Percentiles rank a stretch among this genome's conserved stretches.
Evolutionary conservation across 1,140 invertebrate species (phyloP).

Genomic region (Drosophila pectinifera): DNA sequence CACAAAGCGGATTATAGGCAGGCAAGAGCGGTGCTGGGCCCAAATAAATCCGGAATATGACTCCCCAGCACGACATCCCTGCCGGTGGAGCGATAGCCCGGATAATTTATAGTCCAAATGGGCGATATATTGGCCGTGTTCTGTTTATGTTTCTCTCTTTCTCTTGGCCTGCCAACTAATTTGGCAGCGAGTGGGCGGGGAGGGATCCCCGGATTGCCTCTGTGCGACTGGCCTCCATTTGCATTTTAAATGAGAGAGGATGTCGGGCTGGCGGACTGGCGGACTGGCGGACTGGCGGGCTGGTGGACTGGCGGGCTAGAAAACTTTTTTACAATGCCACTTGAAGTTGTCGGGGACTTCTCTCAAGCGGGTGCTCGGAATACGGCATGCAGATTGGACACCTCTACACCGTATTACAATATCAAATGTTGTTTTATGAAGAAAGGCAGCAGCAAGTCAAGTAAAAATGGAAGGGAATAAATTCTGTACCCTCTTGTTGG

Average conservation of each 20-base stretch:
- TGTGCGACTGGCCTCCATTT: conserved; percentile 53
- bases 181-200: conserved; percentile 32
- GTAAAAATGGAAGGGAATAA: not conserved
- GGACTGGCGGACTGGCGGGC: conserved; percentile 23
- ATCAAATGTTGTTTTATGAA: conserved; percentile 18
- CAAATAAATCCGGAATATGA: conserved; percentile 54
- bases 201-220: conserved; percentile 32
- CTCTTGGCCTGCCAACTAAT: conserved; percentile 56
- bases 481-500: not conserved
- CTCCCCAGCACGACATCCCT: conserved; percentile 31
- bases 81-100: not conserved
- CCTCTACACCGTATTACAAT: conserved; percentile 26
- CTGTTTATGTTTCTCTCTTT: conserved; percentile 53
- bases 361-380: conserved; percentile 25
- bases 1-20: conserved; percentile 64
- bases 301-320: conserved; percentile 14
- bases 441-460: not conserved
- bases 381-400: conserved; percentile 22
- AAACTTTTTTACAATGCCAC: conserved; percentile 69
- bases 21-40: conserved; percentile 15
- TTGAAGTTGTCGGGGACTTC: conserved; percentile 53
- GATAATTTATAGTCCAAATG: conserved; percentile 65
- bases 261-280: conserved; percentile 16
- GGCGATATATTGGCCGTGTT: conserved; percentile 64
- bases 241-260: conserved; percentile 72